Evolutionary conservation across 2,888 invertebrate genomes (phyloP), one percentile per base, ranked within the genome.

Genomic region (Gasteruption jaculator): DNA sequence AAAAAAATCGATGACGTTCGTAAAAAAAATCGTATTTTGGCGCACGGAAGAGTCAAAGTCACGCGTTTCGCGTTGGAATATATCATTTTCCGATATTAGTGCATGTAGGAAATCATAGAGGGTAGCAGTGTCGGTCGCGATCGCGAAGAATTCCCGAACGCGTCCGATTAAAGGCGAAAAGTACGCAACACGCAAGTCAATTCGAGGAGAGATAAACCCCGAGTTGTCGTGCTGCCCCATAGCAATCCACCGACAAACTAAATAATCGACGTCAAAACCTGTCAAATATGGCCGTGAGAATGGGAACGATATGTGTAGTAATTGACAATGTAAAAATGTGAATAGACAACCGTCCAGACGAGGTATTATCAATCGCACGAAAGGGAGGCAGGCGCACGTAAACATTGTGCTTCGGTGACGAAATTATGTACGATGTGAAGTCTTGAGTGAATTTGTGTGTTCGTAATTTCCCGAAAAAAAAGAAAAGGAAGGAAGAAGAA

Each of bases 191-290:
- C n/a, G n/a, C n/a, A n/a, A n/a, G n/a, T n/a, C n/a, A n/a, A n/a
- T n/a, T n/a, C n/a, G n/a, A n/a, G n/a, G n/a, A n/a, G n/a, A n/a
- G n/a, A n/a, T n/a, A n/a, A n/a, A n/a, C n/a, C n/a, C n/a, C n/a
- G n/a, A n/a, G n/a, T n/a, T n/a, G 34, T 37, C 48, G 61, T 58
- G 65, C 64, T 65, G 58, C 58, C 58, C 53, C 49, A 45, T 54
- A 63, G 53, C 49, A 50, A 62, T 54, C 55, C 49, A 44, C 45
- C 45, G 46, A 49, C 50, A 54, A 71, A 75, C 72, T 64, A 76
- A 72, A 73, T 73, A 75, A 76, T 77, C 76, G 76, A 77, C 75
- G 73, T 74, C 71, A 73, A 74, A 74, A 67, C n/a, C 70, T 73
- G 74, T 74, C 67, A 72, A 72, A 73, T 70, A 73, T 74, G 74